Evolutionary conservation across 2,888 invertebrate species (phyloP).

Genomic region (Phorcus lineatus): DNA sequence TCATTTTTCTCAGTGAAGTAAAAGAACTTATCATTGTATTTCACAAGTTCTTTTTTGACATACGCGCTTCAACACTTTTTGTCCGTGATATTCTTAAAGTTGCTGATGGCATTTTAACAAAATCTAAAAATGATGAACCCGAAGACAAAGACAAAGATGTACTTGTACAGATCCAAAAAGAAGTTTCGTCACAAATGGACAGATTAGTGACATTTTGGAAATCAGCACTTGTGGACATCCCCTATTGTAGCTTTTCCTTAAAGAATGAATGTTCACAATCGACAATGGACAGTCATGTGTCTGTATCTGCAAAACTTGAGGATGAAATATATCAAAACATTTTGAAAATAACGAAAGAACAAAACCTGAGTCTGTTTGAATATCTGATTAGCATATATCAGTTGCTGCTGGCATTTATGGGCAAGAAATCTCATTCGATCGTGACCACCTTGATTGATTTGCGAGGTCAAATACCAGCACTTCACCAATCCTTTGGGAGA

Average conservation of each 20-base stretch:
- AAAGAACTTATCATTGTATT: slow-evolving; percentile 30
- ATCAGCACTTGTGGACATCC: background rate
- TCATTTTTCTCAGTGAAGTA: slow-evolving; percentile 29
- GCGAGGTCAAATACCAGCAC: background rate
- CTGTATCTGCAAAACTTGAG: background rate
- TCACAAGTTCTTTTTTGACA: slow-evolving; percentile 36
- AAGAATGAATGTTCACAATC: background rate
- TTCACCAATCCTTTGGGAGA: background rate
- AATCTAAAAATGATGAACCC: background rate
- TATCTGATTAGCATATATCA: background rate
- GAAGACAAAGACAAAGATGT: background rate
- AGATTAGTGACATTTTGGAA: background rate
- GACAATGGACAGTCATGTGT: no score
- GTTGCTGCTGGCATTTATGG: background rate
- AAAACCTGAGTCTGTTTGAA: background rate
- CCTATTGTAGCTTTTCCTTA: background rate
- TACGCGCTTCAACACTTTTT: slow-evolving; percentile 20
- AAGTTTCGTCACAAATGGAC: background rate
- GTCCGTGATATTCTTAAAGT: slow-evolving; percentile 28
- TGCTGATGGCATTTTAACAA: background rate
- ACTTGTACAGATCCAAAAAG: background rate
- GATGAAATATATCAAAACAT: background rate
- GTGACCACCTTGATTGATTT: background rate
- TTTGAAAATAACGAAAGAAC: background rate
- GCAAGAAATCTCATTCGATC: background rate